Conservation (phyloP, 2,797 vertebrate genomes). For the Champsocephalus esox region DNA sequence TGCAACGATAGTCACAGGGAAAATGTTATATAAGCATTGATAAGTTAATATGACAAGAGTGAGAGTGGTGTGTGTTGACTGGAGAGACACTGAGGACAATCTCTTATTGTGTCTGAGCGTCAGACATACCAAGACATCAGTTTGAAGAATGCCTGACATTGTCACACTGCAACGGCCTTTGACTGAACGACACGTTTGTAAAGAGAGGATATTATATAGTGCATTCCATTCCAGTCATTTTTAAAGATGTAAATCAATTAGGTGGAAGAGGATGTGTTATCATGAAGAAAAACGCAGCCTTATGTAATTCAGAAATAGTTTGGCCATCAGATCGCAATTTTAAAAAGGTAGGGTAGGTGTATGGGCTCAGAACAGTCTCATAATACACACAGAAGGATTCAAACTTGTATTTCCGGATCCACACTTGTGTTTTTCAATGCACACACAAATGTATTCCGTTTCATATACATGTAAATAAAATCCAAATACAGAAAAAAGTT, state of each 20-base stretch:
- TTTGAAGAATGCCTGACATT: constrained; percentile 60
- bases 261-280: not conserved
- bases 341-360: not conserved
- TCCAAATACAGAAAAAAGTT: too few species aligned
- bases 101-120: constrained; percentile 50
- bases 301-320: not conserved
- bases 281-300: not conserved
- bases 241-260: too few species aligned
- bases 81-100: constrained; percentile 48
- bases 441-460: too few species aligned
- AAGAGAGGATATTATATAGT: constrained; percentile 13
- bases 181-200: constrained; percentile 35
- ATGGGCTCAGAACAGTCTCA: too few species aligned
- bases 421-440: too few species aligned
- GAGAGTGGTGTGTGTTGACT: constrained; percentile 44
- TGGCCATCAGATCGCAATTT: not conserved
- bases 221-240: not conserved
- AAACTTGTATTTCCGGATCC: too few species aligned
- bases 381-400: too few species aligned
- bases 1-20: not conserved
- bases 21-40: not conserved
- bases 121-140: constrained; percentile 44
- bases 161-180: constrained; percentile 37
- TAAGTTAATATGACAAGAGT: constrained; percentile 10
- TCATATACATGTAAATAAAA: too few species aligned